Evolutionary conservation across 2,888 invertebrate genomes (phyloP).

Genomic region (Mesochorus sp.): DNA sequence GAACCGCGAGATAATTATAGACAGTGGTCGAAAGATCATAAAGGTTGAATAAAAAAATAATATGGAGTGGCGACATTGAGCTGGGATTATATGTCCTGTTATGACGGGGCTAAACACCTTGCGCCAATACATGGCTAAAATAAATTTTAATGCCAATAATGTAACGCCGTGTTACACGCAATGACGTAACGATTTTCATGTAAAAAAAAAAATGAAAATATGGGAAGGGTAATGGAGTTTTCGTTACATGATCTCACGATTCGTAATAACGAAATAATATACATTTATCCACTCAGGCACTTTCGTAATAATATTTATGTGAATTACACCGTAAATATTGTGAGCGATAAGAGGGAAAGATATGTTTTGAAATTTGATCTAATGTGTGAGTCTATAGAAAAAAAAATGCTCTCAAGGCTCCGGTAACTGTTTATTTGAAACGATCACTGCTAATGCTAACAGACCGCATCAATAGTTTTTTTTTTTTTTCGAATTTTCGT

Average conservation of each 20-base stretch:
- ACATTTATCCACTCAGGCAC: constrained; percentile 1
- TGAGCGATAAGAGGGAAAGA: background rate
- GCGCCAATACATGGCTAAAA: background rate
- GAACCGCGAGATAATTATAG: constrained; percentile 39
- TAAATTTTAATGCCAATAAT: background rate
- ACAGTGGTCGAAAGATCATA: constrained; percentile 17
- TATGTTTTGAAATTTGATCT: too few species aligned
- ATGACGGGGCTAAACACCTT: background rate
- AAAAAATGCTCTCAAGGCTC: too few species aligned
- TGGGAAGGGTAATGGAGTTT: background rate
- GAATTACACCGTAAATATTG: background rate
- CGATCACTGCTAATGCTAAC: too few species aligned
- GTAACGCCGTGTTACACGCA: background rate
- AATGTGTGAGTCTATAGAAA: too few species aligned
- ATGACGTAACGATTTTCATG: background rate
- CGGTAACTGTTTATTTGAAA: too few species aligned
- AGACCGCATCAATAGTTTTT: too few species aligned
- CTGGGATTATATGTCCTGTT: background rate
- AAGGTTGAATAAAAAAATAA: background rate
- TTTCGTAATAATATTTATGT: background rate
- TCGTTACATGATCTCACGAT: background rate
- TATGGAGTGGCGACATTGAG: background rate
- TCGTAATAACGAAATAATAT: constrained; percentile 12
- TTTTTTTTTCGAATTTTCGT: too few species aligned
- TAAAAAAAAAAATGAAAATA: background rate